phyloP scores from a whole-genome alignment of 2,888 invertebrate species.

The Cephus pygmeus region DNA sequence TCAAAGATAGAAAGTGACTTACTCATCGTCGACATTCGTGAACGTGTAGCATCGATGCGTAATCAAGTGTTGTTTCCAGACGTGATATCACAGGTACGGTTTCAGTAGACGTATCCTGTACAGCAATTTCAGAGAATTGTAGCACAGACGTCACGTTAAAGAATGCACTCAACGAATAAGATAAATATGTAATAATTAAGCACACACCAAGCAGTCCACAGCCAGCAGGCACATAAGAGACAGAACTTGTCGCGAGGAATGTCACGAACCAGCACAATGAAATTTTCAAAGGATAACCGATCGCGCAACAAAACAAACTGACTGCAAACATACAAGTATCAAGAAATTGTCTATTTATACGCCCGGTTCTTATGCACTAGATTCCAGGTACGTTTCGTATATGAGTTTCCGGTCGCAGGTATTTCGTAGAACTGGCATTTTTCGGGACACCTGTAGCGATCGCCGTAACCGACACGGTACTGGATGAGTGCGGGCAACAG shows the following conservation, averaged over 20 bases:
- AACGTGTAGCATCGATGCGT: neutral
- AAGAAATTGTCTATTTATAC: neutral
- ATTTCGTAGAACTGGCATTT: slow-evolving; percentile 14
- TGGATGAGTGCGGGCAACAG: slow-evolving; percentile 32
- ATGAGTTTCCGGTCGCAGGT: neutral
- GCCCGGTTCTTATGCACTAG: neutral
- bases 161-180: neutral
- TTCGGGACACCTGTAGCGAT: slow-evolving; percentile 21
- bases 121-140: neutral
- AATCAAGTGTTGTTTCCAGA: neutral
- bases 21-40: neutral
- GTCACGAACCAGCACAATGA: neutral
- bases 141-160: neutral
- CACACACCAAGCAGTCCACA: neutral
- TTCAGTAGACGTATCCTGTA: slow-evolving; percentile 6
- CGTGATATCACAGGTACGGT: slow-evolving; percentile 9
- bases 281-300: neutral
- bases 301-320: neutral
- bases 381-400: neutral
- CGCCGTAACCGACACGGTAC: slow-evolving; percentile 25
- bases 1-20: neutral
- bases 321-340: neutral
- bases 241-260: neutral
- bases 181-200: neutral
- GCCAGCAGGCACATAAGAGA: neutral